Percentiles rank a stretch among this genome's conserved stretches.
These are phyloP conservation scores for Eidolon helvum DNA, from an alignment of 2,113 vertebrate genomes.

Conservation along the genomic window DNA sequence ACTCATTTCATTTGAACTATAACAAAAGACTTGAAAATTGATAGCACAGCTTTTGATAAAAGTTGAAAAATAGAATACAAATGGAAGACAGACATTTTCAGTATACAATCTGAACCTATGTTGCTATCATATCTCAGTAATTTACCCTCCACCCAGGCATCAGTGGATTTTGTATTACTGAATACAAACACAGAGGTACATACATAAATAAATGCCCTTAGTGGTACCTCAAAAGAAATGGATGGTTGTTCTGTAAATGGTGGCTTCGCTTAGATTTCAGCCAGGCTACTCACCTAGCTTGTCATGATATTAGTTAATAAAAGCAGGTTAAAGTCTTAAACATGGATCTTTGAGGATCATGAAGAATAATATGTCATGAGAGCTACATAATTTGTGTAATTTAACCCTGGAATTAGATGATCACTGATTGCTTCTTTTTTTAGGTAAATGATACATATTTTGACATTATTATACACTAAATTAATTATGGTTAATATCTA, in stretches of 20 bases:
- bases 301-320: not conserved
- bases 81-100: not conserved
- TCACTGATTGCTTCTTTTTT: not conserved
- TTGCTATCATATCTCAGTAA: not conserved
- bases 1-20: slow-evolving; percentile 25
- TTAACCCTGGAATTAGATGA: not conserved
- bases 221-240: not conserved
- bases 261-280: not conserved
- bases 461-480: not conserved
- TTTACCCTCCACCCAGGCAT: not conserved
- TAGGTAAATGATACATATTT: not conserved
- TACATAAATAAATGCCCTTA: not conserved
- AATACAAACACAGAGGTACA: not conserved
- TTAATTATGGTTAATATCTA: not conserved
- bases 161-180: not conserved
- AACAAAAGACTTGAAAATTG: slow-evolving; percentile 53
- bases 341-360: not conserved
- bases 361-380: not conserved
- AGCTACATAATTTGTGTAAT: not conserved
- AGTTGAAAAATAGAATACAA: not conserved
- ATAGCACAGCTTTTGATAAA: not conserved
- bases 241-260: not conserved
- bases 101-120: not conserved
- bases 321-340: not conserved
- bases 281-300: too few species aligned